Conservation (phyloP, 2,113 vertebrate genomes). For the Cnemophilus loriae region DNA sequence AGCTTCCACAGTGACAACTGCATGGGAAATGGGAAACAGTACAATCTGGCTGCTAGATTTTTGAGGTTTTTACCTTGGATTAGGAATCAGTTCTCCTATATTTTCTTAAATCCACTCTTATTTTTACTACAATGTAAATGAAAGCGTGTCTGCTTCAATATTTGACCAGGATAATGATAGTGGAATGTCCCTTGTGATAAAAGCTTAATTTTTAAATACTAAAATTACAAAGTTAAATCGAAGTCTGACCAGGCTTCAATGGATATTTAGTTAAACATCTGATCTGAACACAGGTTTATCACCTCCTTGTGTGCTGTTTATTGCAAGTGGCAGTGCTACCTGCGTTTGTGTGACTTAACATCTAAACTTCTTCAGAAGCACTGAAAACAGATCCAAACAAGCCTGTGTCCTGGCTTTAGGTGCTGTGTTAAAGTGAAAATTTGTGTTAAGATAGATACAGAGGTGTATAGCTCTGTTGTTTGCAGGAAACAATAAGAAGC, state of each 20-base stretch:
- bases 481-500: neutral
- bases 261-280: neutral
- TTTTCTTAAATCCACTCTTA: neutral
- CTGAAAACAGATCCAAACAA: neutral
- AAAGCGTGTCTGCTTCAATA: neutral
- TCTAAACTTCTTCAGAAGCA: neutral
- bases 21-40: neutral
- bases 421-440: neutral
- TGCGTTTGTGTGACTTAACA: neutral
- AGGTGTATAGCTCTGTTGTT: neutral
- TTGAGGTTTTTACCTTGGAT: neutral
- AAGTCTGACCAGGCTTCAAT: neutral
- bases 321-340: neutral
- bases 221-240: neutral
- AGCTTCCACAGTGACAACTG: neutral
- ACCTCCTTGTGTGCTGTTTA: neutral
- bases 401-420: neutral
- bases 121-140: neutral
- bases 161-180: neutral
- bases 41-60: neutral
- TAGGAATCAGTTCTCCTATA: neutral
- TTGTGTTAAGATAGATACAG: neutral
- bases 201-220: neutral
- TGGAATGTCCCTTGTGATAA: neutral
- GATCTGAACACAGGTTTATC: neutral